These are phyloP conservation scores for Lampris incognitus DNA, from an alignment of 2,113 vertebrate genomes.

Conservation along the genomic window DNA sequence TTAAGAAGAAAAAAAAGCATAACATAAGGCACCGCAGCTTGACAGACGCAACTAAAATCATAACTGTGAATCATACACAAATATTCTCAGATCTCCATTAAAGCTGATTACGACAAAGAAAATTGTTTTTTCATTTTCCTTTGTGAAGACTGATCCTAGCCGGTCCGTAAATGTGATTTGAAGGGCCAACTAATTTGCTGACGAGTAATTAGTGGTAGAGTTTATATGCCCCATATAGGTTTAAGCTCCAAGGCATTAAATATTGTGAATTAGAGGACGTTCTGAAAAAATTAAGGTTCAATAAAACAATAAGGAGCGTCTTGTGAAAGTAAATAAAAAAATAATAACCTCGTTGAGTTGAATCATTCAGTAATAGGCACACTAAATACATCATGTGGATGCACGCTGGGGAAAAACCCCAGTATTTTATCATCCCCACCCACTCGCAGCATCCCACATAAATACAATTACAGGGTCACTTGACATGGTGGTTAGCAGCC, in stretches of 20 bases:
- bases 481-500: conserved; percentile 44
- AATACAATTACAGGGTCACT: conserved; percentile 35
- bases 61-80: conserved; percentile 68
- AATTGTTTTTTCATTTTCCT: conserved; percentile 17
- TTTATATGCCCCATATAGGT: background rate
- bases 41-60: conserved; percentile 34
- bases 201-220: background rate
- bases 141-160: conserved; percentile 17
- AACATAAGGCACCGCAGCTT: background rate
- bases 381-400: conserved; percentile 8
- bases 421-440: conserved; percentile 19
- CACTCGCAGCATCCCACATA: conserved; percentile 34
- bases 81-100: conserved; percentile 53
- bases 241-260: background rate
- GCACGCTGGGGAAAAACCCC: background rate
- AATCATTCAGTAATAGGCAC: background rate
- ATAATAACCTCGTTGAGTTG: background rate
- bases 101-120: conserved; percentile 35
- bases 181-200: no score
- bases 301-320: background rate
- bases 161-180: conserved; percentile 4
- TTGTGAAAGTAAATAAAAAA: background rate
- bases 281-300: background rate
- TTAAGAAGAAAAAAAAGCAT: background rate
- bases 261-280: background rate